Base-by-base conservation (phyloP, 2,888 invertebrate genomes). In the Athrips mouffetella region DNA sequence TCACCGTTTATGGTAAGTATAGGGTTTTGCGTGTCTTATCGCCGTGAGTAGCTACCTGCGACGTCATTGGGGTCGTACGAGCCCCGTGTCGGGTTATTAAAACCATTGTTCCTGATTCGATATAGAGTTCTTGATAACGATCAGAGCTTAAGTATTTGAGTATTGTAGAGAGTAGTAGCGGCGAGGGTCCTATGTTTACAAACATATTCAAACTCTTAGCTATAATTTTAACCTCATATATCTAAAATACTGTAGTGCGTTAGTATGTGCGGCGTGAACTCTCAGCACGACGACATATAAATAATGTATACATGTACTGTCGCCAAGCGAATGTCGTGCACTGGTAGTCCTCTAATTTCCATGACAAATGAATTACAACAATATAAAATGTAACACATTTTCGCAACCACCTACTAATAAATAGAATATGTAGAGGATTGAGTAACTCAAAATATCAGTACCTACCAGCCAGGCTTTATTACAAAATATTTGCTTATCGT, bases 401-500 rank as follows among this genome's bases (percentile, higher is more conserved):
- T 72, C 69, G 70, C 72, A 72, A 76, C 54, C 8, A 11, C 20
- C 53, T 46, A 64, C 59, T 67, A 63, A 70, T 65, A 67, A 63
- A 61, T 37, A 37, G 20, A 54, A 60, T 53, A 59, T 60, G 56
- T 59, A 66, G 60, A 51, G 49, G 53, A 64, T 75, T 76, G 72
- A 62, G 75, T 65, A 78, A 76, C 68, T 55, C 49, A 52, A 56
- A 67, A 68, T 65, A 71, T 65, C 59, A 61, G 58, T 58, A n/a
- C n/a, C n/a, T n/a, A n/a, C n/a, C n/a, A n/a, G 57, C 58, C 57
- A 60, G 59, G 63, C 64, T 67, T 70, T 69, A 67, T 79, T 79
- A 77, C 78, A 69, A 80, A 80, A 80, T 84, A 76, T 81, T 79
- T 76, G 70, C 67, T 68, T 76, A 72, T 71, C 74, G 65, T 70